These are phyloP conservation scores for Brachionus rubens DNA, from an alignment of 1,140 invertebrate genomes.

Conservation along the genomic window DNA sequence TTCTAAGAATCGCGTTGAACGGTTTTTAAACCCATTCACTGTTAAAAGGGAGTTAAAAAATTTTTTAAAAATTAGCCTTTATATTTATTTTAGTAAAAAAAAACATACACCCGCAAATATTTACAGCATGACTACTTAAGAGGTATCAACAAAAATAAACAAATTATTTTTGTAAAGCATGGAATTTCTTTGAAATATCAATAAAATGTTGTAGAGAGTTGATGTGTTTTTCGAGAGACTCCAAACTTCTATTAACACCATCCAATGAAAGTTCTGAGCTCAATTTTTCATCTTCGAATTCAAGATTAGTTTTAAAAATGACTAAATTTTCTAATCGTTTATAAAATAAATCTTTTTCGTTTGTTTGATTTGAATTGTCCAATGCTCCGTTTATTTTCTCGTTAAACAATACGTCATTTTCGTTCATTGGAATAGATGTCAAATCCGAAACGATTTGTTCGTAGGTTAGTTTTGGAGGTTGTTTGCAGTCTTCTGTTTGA, in stretches of 20 bases:
- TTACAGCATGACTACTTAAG: neutral
- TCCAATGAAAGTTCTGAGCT: constrained; percentile 18
- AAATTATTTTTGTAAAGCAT: neutral
- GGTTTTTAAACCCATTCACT: no score
- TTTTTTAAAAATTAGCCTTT: no score
- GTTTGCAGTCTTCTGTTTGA: neutral
- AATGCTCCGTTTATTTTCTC: neutral
- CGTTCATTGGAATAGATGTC: constrained; percentile 10
- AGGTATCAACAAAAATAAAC: neutral
- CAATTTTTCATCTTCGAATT: neutral
- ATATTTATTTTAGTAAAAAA: no score
- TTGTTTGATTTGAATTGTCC: neutral
- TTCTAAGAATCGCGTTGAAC: no score
- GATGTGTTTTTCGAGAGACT: neutral
- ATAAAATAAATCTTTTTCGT: neutral
- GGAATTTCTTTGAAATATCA: constrained; percentile 10
- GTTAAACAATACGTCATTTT: constrained; percentile 16
- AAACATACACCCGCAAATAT: no score
- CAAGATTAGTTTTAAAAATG: constrained; percentile 5
- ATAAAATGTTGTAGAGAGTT: constrained; percentile 38
- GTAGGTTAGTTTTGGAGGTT: constrained; percentile 26
- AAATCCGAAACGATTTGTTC: constrained; percentile 8
- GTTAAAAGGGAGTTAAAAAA: no score
- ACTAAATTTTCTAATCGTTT: constrained; percentile 13
- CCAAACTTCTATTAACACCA: neutral